Evolutionary conservation across 2,797 vertebrate species (phyloP).

Genomic region (Hoplostethus atlanticus): DNA sequence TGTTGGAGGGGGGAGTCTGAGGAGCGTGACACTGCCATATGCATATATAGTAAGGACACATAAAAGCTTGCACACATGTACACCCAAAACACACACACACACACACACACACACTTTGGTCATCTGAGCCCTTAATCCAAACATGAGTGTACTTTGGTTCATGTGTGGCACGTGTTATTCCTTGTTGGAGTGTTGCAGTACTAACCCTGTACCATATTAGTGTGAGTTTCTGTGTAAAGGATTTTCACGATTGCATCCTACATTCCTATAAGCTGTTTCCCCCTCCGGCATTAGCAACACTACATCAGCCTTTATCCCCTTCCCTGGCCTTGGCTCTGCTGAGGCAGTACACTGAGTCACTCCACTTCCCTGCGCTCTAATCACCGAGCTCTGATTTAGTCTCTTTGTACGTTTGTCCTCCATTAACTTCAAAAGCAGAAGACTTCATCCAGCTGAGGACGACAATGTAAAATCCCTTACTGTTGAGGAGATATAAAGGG

Average conservation of each 20-base stretch:
- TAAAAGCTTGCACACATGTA: neutral
- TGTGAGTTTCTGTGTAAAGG: constrained; percentile 42
- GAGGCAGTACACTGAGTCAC: constrained; percentile 20
- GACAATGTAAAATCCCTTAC: constrained; percentile 17
- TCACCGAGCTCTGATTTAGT: constrained; percentile 38
- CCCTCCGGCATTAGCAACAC: constrained; percentile 22
- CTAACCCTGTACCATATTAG: constrained; percentile 3
- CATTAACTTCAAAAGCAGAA: neutral
- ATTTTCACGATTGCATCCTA: constrained; percentile 18
- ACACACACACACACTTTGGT: constrained; percentile 32
- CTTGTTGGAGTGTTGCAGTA: constrained; percentile 11
- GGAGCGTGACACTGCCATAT: constrained; percentile 13
- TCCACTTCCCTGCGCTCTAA: constrained; percentile 41
- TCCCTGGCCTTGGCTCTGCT: constrained; percentile 28
- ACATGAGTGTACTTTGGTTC: constrained; percentile 35
- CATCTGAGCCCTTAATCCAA: constrained; percentile 49
- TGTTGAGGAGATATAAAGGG: constrained; percentile 27
- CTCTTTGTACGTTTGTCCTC: constrained; percentile 20
- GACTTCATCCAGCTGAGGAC: constrained; percentile 23
- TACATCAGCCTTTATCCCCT: constrained; percentile 39
- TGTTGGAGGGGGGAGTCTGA: constrained; percentile 18
- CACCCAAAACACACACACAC: neutral
- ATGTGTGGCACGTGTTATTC: too few species aligned
- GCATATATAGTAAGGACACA: neutral
- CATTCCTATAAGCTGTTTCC: neutral